These are phyloP conservation scores for Calyptomena viridis DNA, from an alignment of 2,113 vertebrate species.

Conservation along the genomic window DNA sequence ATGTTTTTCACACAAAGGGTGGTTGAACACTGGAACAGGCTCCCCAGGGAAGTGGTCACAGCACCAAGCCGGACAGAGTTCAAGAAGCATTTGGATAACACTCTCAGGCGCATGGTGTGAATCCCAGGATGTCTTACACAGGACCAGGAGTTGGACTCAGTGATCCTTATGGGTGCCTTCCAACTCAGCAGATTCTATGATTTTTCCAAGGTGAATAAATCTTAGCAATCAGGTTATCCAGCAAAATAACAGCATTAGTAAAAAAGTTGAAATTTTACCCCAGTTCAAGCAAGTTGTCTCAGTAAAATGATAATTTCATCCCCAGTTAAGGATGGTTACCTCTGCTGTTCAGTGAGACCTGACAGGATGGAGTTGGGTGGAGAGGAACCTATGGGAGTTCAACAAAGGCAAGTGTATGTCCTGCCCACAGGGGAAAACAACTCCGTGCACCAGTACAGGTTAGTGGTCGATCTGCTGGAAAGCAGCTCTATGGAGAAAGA, in stretches of 20 bases:
- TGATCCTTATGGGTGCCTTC: background rate
- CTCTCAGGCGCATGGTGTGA: background rate
- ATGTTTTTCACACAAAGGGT: background rate
- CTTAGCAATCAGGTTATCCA: background rate
- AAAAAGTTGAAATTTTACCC: background rate
- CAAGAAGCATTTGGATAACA: background rate
- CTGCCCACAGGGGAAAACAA: background rate
- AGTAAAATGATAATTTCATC: background rate
- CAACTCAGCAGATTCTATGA: background rate
- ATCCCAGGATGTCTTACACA: background rate
- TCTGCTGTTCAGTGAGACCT: background rate
- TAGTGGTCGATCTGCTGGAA: background rate
- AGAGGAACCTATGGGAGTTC: background rate
- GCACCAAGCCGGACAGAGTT: background rate
- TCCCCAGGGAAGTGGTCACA: background rate
- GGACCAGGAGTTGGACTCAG: background rate
- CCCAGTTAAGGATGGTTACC: background rate
- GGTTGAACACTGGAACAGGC: background rate
- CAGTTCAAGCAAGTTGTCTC: background rate
- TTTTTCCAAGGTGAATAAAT: background rate
- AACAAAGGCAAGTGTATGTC: background rate
- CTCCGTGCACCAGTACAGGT: background rate
- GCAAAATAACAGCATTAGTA: background rate
- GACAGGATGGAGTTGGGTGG: background rate
- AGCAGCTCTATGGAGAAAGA: background rate